Evolutionary conservation across 1,140 invertebrate species (phyloP), one percentile per base, ranked within the genome.

Genomic region (Melitaea cinxia): DNA sequence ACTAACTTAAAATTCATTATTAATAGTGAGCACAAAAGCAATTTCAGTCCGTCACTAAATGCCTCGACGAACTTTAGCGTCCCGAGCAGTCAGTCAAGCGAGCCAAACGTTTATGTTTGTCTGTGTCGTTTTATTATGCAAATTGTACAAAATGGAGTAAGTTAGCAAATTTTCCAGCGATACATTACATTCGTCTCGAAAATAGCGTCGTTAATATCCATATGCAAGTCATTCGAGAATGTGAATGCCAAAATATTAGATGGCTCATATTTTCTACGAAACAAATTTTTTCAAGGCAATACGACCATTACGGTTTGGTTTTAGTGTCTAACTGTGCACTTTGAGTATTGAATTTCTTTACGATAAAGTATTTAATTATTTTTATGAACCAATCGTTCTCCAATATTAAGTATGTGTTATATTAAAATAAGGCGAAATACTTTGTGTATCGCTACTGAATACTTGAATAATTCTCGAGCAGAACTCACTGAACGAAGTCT

Each of bases 81-180:
- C n/a, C 12, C 23, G 15, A 47, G 56, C 23, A 21, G 14, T 59
- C 56, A 21, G 56, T 59, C 56, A 49, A 59, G 23, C 17, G 56
- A 37, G 56, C 42, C 39, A 59, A 59, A 49, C 24, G 42, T 30
- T 49, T 49, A 59, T 49, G 56, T 59, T 60, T 50, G 57, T 33
- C 45, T 60, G 17, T 60, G 45, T 60, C 42, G 57, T 14, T 50
- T 49, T 59, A 59, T 59, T 60, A 60, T 60, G 57, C 30, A 60
- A 60, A 50, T 42, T 60, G 56, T 12, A 7, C 42, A 37, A 49
- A 49, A 17, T 59, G 26, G 42, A 47, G 39, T 14, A 47, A 47
- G 42, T 47, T 47, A 47, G 42, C 42, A 50, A 35, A 50, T 50
- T 60, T 33, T 50, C 39, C 45, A 35, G 50, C 42, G 28, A 33